A percentile compares a stretch with the other conserved stretches of the same genome.
Conservation (phyloP, 53 echinoderm and acorn worm species). For the Henricia sp. region DNA sequence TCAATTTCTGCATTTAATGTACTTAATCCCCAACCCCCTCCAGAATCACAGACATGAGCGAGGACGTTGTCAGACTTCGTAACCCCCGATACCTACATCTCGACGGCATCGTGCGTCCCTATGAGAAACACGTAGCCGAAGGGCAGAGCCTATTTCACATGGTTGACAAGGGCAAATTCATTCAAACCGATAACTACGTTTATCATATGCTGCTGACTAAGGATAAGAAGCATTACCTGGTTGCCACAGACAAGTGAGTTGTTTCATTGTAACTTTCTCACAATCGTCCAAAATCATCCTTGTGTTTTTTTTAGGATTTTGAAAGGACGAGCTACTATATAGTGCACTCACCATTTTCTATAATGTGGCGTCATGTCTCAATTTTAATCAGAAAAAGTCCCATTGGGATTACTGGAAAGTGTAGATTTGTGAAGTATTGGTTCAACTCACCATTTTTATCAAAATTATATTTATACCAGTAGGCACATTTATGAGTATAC, state of each 20-base stretch:
- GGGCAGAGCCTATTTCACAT: constrained; percentile 78
- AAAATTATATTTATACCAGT: too few species aligned
- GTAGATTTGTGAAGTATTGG: too few species aligned
- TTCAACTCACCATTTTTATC: too few species aligned
- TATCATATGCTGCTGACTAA: constrained; percentile 78
- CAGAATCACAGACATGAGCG: constrained; percentile 89
- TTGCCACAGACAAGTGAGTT: constrained; percentile 88
- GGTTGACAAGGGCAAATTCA: constrained; percentile 87
- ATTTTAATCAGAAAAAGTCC: too few species aligned
- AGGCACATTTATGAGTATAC: too few species aligned
- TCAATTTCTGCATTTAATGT: too few species aligned
- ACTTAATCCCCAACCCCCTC: too few species aligned
- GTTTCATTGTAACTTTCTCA: too few species aligned
- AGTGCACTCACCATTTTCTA: too few species aligned
- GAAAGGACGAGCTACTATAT: too few species aligned
- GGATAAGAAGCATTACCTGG: constrained; percentile 80
- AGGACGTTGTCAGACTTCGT: constrained; percentile 78
- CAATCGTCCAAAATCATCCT: not conserved
- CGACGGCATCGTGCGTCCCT: constrained; percentile 84
- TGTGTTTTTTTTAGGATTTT: not conserved
- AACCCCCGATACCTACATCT: constrained; percentile 81
- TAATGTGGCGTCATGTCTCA: too few species aligned
- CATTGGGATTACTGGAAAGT: too few species aligned
- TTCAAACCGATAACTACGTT: constrained; percentile 79
- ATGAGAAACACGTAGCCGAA: constrained; percentile 75